Evolutionary conservation across 2,888 invertebrate genomes (phyloP).

Genomic region (Dermolepida albohirtum): DNA sequence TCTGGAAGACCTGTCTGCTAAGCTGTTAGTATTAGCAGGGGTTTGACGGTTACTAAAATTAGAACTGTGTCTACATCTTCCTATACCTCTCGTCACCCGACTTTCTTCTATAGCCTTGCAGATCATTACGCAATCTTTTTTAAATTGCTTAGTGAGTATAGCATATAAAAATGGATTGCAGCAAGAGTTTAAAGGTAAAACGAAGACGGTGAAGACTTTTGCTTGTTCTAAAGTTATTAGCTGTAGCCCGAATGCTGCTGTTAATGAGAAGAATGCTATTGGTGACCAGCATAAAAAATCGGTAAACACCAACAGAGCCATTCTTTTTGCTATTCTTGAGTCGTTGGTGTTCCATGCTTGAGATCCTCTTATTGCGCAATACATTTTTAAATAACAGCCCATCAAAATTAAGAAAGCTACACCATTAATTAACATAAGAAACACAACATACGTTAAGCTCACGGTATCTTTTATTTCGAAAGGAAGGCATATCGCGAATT

Average conservation of each 20-base stretch:
- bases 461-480: constrained; percentile 85
- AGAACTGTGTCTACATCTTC: constrained; percentile 85
- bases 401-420: constrained; percentile 94
- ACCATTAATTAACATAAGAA: constrained; percentile 92
- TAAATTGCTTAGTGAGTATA: constrained; percentile 97
- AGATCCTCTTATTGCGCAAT: constrained; percentile 96
- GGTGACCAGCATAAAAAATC: constrained; percentile 99
- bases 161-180: constrained; percentile 99
- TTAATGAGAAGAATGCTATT: constrained; percentile 94
- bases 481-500: constrained; percentile 96
- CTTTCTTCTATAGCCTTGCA: constrained; percentile 97
- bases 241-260: constrained; percentile 91
- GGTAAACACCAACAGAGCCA: constrained; percentile 96
- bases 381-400: constrained; percentile 97
- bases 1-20: constrained; percentile 82
- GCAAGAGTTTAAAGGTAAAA: constrained; percentile 95
- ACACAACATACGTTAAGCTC: constrained; percentile 89
- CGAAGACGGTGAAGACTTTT: constrained; percentile 95
- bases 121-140: constrained; percentile 95
- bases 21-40: constrained; percentile 87
- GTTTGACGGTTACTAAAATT: constrained; percentile 91
- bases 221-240: constrained; percentile 94
- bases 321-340: constrained; percentile 94
- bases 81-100: constrained; percentile 87
- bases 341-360: constrained; percentile 98